These are phyloP conservation scores for Cosmia trapezina DNA, from an alignment of 2,888 invertebrate species.

Conservation along the genomic window DNA sequence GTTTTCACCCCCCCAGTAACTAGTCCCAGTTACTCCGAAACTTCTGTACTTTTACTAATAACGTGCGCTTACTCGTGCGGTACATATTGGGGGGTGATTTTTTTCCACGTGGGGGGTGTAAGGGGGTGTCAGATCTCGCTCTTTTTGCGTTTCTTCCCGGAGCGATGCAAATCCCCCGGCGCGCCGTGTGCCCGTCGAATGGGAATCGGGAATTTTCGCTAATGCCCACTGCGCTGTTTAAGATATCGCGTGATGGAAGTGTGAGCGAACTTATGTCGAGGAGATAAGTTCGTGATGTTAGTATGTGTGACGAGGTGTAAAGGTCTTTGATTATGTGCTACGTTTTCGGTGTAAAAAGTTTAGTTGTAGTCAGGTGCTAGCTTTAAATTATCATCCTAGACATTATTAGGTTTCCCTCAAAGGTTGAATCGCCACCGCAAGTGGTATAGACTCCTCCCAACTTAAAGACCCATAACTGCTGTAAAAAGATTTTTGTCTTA, in stretches of 20 bases:
- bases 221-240: conserved; percentile 69
- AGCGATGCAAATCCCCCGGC: conserved; percentile 84
- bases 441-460: too few species aligned
- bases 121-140: conserved; percentile 71
- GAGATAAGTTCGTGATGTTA: conserved; percentile 29
- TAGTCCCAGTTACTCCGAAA: conserved; percentile 38
- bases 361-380: too few species aligned
- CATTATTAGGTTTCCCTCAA: too few species aligned
- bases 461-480: too few species aligned
- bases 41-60: conserved; percentile 58
- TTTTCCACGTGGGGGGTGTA: conserved; percentile 57
- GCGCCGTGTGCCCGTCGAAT: conserved; percentile 74
- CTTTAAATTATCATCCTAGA: too few species aligned
- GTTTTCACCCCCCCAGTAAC: conserved; percentile 21
- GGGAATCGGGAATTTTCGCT: conserved; percentile 82
- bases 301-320: background rate
- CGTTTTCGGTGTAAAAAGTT: background rate
- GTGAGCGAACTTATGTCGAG: conserved; percentile 43
- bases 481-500: too few species aligned
- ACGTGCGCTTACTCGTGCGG: conserved; percentile 61
- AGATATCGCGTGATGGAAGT: conserved; percentile 54
- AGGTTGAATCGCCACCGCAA: too few species aligned
- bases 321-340: background rate
- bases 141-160: conserved; percentile 86
- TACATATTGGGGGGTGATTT: conserved; percentile 61